Base-by-base conservation (phyloP, 2,797 vertebrate genomes). In the Mallotus villosus region DNA sequence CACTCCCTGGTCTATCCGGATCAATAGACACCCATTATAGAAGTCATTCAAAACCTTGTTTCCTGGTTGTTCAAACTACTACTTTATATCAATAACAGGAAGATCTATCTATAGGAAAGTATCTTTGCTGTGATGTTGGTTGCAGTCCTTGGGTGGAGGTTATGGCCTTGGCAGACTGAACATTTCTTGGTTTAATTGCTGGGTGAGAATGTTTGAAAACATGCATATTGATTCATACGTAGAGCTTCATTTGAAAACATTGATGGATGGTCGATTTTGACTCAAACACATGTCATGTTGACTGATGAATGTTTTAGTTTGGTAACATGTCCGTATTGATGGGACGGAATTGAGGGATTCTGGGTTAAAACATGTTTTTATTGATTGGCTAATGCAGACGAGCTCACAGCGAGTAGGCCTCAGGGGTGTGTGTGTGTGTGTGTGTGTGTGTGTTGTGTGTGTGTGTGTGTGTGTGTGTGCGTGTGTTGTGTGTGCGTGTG, bases 361-460 rank as follows among this genome's bases (percentile, higher is more conserved):
- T 72, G 74, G 46, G 77, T 67, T 82, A 71, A 86, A 89, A 86
- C 85, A 84, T 85, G 85, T 64, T 22, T 46, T 34, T 86, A 91
- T 92, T 80, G 89, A 92, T 90, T 76, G n/a, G 78, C 58, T 37
- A 74, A 90, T 90, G 86, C 78, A 88, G 82, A 89, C 79, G 79
- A 85, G 84, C 71, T 67, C 75, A 16, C 62, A 16, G 16, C 0
- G 73, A 78, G 84, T 11, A 58, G 75, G 81, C 85, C 82, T 64
- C 1, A 1, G 84, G n/a, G 78, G 21, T 1, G 29, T n/a, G 60
- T 73, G 74, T 78, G 82, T 77, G 78, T 78, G 25, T 61, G 68
- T 71, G 27, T 86, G 87, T 90, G 90, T 90, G 88, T 61, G 68
- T 71, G 27, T 86, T 86, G 87, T 90, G 90, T 89, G 88, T 25